These are phyloP conservation scores for Tamias sibiricus DNA, from an alignment of 2,113 vertebrate genomes.

Conservation along the genomic window DNA sequence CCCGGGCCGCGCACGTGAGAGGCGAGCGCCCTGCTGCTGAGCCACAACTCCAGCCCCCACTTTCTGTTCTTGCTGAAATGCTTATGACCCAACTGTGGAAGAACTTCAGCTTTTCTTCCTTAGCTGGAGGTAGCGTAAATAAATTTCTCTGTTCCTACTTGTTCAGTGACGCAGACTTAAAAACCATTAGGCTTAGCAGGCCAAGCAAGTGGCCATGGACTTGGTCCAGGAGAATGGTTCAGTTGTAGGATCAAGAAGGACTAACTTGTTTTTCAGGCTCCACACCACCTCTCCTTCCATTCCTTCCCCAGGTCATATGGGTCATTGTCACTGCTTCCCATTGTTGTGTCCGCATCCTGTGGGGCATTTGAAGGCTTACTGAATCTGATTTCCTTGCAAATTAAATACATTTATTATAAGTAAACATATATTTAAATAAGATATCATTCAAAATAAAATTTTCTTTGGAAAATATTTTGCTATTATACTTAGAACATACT, in stretches of 20 bases:
- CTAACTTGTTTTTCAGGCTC: slow-evolving; percentile 16
- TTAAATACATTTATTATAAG: neutral
- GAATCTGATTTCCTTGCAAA: neutral
- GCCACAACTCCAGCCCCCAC: too few species aligned
- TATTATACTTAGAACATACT: neutral
- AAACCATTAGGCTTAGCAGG: slow-evolving; percentile 7
- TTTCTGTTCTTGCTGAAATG: slow-evolving; percentile 51
- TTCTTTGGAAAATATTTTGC: slow-evolving; percentile 14
- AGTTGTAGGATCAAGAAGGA: neutral
- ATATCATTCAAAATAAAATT: neutral
- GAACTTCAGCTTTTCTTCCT: slow-evolving; percentile 29
- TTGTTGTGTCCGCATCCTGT: neutral
- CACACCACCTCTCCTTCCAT: neutral
- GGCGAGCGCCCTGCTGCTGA: too few species aligned
- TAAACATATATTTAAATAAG: neutral
- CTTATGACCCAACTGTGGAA: neutral
- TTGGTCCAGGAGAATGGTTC: neutral
- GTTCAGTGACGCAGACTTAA: slow-evolving; percentile 20
- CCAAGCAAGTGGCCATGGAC: neutral
- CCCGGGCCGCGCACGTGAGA: too few species aligned
- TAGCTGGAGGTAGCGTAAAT: neutral
- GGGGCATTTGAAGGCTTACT: neutral
- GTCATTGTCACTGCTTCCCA: neutral
- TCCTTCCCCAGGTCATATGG: neutral
- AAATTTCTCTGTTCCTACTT: slow-evolving; percentile 23